A percentile compares a stretch with the other conserved stretches of the same genome.
phyloP scores from a whole-genome alignment of 2,113 vertebrate genomes.

The Aptenodytes patagonicus region DNA sequence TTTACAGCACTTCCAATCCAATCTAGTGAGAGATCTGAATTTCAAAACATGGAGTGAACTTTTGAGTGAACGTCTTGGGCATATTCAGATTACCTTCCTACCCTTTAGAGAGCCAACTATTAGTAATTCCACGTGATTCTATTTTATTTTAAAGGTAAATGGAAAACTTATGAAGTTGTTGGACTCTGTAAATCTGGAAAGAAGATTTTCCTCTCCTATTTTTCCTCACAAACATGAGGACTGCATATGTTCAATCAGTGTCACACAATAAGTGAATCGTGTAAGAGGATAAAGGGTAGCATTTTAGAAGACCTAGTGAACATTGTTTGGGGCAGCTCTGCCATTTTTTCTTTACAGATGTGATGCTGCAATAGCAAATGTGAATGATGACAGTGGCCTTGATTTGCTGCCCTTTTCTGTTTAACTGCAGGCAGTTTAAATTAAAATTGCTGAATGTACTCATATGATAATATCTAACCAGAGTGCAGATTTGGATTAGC shows the following conservation, averaged over 20 bases:
- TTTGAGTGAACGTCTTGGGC: neutral
- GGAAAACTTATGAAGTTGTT: neutral
- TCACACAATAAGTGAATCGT: neutral
- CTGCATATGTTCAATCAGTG: neutral
- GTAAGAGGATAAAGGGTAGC: neutral
- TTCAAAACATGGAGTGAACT: neutral
- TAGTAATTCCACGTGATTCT: neutral
- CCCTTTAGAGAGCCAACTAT: neutral
- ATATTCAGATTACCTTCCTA: neutral
- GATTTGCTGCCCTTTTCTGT: conserved; percentile 3
- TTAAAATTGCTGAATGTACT: conserved; percentile 17
- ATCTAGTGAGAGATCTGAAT: neutral
- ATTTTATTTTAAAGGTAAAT: conserved; percentile 19
- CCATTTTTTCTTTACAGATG: neutral
- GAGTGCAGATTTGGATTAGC: conserved; percentile 10
- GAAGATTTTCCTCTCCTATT: neutral
- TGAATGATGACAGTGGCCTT: neutral
- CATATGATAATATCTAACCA: neutral
- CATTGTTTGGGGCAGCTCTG: neutral
- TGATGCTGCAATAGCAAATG: neutral
- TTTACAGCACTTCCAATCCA: neutral
- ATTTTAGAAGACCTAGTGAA: neutral
- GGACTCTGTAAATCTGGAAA: neutral
- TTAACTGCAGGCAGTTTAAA: conserved; percentile 7
- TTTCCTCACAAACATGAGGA: neutral